phyloP scores from a whole-genome alignment of 2,888 invertebrate genomes.

The Scaptomyza cyrtandrae region DNA sequence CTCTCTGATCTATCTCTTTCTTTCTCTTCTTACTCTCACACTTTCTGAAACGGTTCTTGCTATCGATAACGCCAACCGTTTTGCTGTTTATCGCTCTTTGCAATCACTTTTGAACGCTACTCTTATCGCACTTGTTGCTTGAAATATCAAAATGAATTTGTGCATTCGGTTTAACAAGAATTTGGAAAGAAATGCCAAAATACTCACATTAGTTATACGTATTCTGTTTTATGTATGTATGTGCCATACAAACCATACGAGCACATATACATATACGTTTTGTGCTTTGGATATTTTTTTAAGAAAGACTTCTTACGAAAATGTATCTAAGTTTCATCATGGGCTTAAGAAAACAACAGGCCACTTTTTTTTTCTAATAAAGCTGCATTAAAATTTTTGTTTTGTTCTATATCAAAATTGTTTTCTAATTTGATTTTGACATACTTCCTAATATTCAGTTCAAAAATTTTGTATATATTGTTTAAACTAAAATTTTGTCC shows the following conservation, averaged over 20 bases:
- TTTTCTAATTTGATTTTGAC: background rate
- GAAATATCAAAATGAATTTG: conserved; percentile 17
- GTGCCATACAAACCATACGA: background rate
- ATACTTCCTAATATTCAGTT: background rate
- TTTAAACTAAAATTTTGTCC: too few species aligned
- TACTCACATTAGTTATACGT: conserved; percentile 9
- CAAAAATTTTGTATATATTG: background rate
- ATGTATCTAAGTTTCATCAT: background rate
- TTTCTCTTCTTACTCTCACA: background rate
- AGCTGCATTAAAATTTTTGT: background rate
- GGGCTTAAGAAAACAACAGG: background rate
- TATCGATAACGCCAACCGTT: conserved; percentile 3
- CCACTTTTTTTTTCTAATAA: background rate
- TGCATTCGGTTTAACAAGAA: conserved; percentile 55
- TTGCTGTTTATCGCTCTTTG: background rate
- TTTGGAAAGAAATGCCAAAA: conserved; percentile 46
- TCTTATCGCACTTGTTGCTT: conserved; percentile 2
- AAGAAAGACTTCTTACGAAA: background rate
- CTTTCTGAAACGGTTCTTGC: background rate
- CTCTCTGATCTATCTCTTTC: background rate
- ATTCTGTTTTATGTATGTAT: conserved; percentile 8
- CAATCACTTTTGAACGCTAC: conserved; percentile 4
- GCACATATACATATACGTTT: background rate
- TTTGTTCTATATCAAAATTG: background rate
- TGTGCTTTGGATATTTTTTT: background rate